Evolutionary conservation across 2,113 vertebrate species (phyloP).

Genomic region (Phalacrocorax aristotelis): DNA sequence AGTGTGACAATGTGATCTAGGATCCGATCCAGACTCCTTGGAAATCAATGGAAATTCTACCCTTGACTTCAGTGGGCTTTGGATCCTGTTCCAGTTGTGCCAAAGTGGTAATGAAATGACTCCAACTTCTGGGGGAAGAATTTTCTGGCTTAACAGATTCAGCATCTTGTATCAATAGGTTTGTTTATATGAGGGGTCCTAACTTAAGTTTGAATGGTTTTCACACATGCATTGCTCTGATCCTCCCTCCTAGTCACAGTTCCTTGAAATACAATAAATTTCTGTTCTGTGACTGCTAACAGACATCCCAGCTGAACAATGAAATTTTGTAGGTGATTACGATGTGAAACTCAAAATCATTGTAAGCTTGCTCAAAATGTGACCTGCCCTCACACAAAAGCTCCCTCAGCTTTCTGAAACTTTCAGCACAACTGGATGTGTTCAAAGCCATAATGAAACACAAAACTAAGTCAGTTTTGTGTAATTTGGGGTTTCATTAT

Average conservation of each 20-base stretch:
- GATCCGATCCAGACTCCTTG: background rate
- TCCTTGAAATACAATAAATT: background rate
- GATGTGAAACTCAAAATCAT: background rate
- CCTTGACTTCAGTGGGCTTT: slow-evolving; percentile 48
- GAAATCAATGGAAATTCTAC: slow-evolving; percentile 63
- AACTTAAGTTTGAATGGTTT: background rate
- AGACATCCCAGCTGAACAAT: background rate
- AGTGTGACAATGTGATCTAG: slow-evolving; percentile 34
- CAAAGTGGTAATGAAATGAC: slow-evolving; percentile 19
- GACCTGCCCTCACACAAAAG: background rate
- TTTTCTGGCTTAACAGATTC: background rate
- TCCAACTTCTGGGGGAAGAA: background rate
- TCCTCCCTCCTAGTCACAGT: background rate
- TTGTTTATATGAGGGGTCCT: background rate
- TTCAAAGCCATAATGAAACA: background rate
- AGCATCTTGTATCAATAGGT: background rate
- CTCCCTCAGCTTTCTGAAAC: background rate
- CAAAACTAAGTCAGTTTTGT: background rate
- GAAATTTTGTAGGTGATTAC: background rate
- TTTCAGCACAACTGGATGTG: background rate
- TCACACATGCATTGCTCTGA: background rate
- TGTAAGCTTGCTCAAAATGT: background rate
- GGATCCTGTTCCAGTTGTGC: background rate
- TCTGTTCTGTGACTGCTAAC: background rate
- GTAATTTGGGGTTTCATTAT: background rate